phyloP scores from a whole-genome alignment of 2,888 invertebrate species.

The Hemaris fuciformis region DNA sequence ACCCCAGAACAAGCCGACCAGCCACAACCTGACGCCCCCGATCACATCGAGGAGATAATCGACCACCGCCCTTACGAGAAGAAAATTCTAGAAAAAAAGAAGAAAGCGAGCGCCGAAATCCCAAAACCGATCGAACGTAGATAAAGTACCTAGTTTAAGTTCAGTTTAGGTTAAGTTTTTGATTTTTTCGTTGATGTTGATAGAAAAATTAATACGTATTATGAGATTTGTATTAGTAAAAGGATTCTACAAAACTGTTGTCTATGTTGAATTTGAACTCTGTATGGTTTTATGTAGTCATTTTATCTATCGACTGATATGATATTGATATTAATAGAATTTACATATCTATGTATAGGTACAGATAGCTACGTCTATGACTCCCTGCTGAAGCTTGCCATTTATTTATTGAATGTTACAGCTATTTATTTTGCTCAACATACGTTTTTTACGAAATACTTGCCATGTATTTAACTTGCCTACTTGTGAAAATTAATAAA shows the following conservation, averaged over 20 bases:
- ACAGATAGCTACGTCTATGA: background rate
- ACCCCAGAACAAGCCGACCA: slow-evolving; percentile 55
- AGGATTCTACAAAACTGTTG: background rate
- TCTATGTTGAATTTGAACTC: background rate
- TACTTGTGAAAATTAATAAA: slow-evolving; percentile 12
- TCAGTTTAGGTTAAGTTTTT: background rate
- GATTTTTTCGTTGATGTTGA: background rate
- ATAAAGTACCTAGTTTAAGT: slow-evolving; percentile 34
- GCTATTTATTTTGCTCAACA: slow-evolving; percentile 22
- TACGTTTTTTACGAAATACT: slow-evolving; percentile 23
- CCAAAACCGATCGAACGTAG: slow-evolving; percentile 59
- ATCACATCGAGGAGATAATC: slow-evolving; percentile 33
- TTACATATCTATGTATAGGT: background rate
- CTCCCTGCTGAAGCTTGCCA: slow-evolving; percentile 21
- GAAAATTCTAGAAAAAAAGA: slow-evolving; percentile 57
- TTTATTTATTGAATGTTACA: slow-evolving; percentile 19
- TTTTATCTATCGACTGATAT: background rate
- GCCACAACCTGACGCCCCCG: slow-evolving; percentile 41
- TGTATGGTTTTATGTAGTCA: background rate
- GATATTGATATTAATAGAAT: background rate
- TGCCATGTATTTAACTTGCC: slow-evolving; percentile 24
- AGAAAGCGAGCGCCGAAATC: slow-evolving; percentile 58
- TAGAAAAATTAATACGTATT: background rate
- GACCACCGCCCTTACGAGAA: slow-evolving; percentile 65
- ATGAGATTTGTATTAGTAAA: slow-evolving; percentile 2